Evolutionary conservation across 2,888 invertebrate genomes (phyloP).

Genomic region (Microdon myrmicae): DNA sequence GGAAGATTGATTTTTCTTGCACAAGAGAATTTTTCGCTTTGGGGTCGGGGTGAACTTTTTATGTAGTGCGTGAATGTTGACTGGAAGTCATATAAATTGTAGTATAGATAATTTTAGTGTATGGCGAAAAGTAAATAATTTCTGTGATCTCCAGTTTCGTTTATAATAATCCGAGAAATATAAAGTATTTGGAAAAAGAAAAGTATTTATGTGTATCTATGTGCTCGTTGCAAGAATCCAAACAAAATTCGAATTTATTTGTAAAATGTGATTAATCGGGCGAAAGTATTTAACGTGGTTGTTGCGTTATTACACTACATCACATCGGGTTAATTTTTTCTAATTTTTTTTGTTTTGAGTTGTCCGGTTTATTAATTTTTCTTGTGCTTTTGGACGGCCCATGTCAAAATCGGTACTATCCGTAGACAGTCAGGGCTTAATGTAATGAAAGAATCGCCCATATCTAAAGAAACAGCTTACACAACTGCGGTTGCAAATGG

Average conservation of each 20-base stretch:
- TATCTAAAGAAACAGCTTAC: too few relatives aligned
- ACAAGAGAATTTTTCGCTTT: constrained; percentile 38
- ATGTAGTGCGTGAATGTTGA: constrained; percentile 40
- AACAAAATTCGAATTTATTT: background rate
- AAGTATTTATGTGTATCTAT: background rate
- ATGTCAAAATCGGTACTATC: too few relatives aligned
- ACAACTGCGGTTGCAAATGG: too few relatives aligned
- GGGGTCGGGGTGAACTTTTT: constrained; percentile 28
- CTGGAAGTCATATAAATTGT: too few relatives aligned
- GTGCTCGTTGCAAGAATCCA: background rate
- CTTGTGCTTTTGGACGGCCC: too few relatives aligned
- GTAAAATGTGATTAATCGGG: constrained; percentile 31
- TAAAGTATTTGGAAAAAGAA: too few relatives aligned
- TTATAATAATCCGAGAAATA: too few relatives aligned
- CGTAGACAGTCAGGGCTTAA: too few relatives aligned
- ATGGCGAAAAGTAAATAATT: too few relatives aligned
- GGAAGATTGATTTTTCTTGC: constrained; percentile 49
- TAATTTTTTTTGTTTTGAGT: background rate
- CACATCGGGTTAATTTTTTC: constrained; percentile 21
- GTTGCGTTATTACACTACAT: constrained; percentile 14
- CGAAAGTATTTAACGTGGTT: constrained; percentile 23
- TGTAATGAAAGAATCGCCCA: too few relatives aligned
- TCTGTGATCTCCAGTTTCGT: too few relatives aligned
- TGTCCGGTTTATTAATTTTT: background rate
- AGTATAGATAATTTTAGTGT: too few relatives aligned